A percentile compares a stretch with the other conserved stretches of the same genome.
Evolutionary conservation across 2,797 vertebrate genomes (phyloP).

Genomic region (Remorina albescens): DNA sequence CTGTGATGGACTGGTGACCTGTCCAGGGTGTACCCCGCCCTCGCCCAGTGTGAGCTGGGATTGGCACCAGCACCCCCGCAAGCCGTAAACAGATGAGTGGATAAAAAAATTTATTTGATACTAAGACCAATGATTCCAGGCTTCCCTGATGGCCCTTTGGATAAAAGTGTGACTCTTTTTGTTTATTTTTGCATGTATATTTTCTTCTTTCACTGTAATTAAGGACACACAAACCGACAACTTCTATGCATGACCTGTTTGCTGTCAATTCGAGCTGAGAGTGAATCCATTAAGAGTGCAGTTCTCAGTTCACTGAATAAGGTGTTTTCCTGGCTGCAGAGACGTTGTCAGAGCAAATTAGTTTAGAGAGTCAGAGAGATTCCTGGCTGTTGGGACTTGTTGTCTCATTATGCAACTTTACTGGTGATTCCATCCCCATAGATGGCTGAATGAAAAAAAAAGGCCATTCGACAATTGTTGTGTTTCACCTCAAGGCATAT

Average conservation of each 20-base stretch:
- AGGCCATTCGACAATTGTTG: slow-evolving; percentile 18
- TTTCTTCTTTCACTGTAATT: neutral
- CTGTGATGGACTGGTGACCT: too few species aligned
- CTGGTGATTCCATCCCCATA: slow-evolving; percentile 24
- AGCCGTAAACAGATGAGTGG: too few species aligned
- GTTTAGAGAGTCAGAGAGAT: slow-evolving; percentile 56
- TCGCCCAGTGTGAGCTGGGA: too few species aligned
- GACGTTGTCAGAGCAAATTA: slow-evolving; percentile 62
- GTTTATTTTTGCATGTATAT: neutral
- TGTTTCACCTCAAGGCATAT: slow-evolving; percentile 24
- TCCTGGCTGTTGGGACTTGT: slow-evolving; percentile 62
- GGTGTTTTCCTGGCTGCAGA: slow-evolving; percentile 45
- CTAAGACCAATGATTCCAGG: too few species aligned
- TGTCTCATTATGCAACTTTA: slow-evolving; percentile 62
- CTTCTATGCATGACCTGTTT: slow-evolving; percentile 2
- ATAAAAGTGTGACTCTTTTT: neutral
- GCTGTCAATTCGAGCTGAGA: slow-evolving; percentile 22
- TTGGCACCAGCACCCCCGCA: too few species aligned
- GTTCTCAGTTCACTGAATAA: slow-evolving; percentile 38
- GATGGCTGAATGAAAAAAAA: slow-evolving; percentile 38
- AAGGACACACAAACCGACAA: neutral
- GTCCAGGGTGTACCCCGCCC: too few species aligned
- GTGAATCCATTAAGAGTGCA: slow-evolving; percentile 38
- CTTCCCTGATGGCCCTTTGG: too few species aligned
- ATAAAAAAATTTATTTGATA: too few species aligned